Evolutionary conservation across 1,140 invertebrate genomes (phyloP).

Genomic region (Zaprionus inermis): DNA sequence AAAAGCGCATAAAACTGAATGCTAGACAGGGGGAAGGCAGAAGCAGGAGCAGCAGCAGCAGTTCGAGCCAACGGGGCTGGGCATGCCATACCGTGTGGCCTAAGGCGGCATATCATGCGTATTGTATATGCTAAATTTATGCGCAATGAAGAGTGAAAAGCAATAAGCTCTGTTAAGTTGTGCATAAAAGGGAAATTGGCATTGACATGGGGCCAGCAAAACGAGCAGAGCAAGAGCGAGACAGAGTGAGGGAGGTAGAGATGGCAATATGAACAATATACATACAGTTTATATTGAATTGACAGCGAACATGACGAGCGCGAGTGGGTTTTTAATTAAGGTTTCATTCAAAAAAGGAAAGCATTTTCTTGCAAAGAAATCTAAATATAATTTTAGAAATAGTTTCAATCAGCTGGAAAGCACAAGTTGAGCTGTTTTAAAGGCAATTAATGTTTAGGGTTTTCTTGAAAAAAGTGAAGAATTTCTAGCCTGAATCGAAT

Average conservation of each 20-base stretch:
- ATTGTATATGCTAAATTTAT: constrained; percentile 72
- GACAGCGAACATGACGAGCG: constrained; percentile 8
- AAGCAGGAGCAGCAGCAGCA: neutral
- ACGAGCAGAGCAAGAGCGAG: neutral
- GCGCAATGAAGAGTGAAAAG: constrained; percentile 80
- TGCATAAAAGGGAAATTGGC: constrained; percentile 78
- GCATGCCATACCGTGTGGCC: constrained; percentile 1
- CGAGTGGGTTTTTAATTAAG: constrained; percentile 3
- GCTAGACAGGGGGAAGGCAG: neutral
- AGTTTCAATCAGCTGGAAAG: neutral
- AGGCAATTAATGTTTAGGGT: no score
- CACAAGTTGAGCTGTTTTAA: no score
- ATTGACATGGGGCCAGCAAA: constrained; percentile 57
- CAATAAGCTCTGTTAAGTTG: constrained; percentile 80
- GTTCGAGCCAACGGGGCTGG: neutral
- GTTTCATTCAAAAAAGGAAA: neutral
- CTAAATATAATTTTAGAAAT: neutral
- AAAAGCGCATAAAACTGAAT: constrained; percentile 55
- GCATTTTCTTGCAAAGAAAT: neutral
- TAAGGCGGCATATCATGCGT: constrained; percentile 53
- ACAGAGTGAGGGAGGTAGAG: neutral
- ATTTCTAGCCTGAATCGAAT: no score
- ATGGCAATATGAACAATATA: constrained; percentile 43
- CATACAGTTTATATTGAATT: constrained; percentile 51
- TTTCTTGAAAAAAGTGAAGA: no score